phyloP scores from a whole-genome alignment of 2,888 invertebrate genomes.

The Saturnia japonica region DNA sequence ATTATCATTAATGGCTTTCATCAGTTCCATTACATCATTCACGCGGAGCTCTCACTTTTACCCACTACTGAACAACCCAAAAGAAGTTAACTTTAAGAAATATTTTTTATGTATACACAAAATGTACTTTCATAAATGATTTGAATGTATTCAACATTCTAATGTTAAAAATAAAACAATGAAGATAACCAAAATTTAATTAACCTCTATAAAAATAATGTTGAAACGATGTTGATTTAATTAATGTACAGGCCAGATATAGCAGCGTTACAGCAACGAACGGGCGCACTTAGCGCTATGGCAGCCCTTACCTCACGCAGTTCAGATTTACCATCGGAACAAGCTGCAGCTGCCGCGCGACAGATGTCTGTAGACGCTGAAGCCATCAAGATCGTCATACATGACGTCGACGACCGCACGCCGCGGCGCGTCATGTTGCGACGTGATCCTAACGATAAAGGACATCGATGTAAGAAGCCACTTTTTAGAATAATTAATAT shows the following conservation, averaged over 20 bases:
- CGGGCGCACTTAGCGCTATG: constrained; percentile 77
- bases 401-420: constrained; percentile 92
- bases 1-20: too few relatives aligned
- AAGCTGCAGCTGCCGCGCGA: constrained; percentile 84
- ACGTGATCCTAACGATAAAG: constrained; percentile 91
- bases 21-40: too few relatives aligned
- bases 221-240: neutral
- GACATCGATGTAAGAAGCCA: constrained; percentile 89
- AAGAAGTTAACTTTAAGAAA: too few relatives aligned
- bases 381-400: constrained; percentile 95
- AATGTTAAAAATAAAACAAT: neutral
- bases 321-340: constrained; percentile 56
- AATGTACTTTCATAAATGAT: neutral
- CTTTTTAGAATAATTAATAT: neutral
- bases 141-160: neutral
- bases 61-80: too few relatives aligned
- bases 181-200: neutral
- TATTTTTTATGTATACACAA: too few relatives aligned
- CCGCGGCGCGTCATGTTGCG: constrained; percentile 88
- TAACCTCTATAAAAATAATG: neutral
- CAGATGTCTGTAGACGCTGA: constrained; percentile 95
- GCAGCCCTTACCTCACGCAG: constrained; percentile 64
- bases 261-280: constrained; percentile 84
- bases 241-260: constrained; percentile 85
- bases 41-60: too few relatives aligned